A percentile compares a stretch with the other conserved stretches of the same genome.
Conservation (phyloP, 2,888 invertebrate genomes). For the Serripes groenlandicus region DNA sequence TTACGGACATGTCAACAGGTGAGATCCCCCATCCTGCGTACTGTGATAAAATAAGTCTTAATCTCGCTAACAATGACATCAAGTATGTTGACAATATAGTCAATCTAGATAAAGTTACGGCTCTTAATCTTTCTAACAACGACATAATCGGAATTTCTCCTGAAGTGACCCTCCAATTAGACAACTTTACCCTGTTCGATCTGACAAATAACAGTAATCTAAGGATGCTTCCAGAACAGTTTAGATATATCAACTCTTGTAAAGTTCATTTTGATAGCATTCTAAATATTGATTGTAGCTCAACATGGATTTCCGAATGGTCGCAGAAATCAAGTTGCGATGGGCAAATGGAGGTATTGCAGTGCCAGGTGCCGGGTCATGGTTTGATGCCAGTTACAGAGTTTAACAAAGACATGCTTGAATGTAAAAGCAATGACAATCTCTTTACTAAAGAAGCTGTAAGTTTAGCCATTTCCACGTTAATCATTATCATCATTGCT, state of each 20-base stretch:
- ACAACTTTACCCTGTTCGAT: slow-evolving; percentile 37
- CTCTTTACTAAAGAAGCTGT: not conserved
- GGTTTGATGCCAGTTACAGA: slow-evolving; percentile 7
- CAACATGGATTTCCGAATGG: slow-evolving; percentile 43
- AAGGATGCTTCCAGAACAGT: slow-evolving; percentile 21
- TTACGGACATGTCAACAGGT: not conserved
- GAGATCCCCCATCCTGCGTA: slow-evolving; percentile 35
- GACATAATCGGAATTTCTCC: slow-evolving; percentile 11
- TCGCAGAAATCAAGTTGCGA: slow-evolving; percentile 7
- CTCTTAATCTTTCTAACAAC: slow-evolving; percentile 38
- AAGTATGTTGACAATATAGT: slow-evolving; percentile 20
- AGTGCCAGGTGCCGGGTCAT: slow-evolving; percentile 28
- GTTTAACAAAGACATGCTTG: slow-evolving; percentile 6
- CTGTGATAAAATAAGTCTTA: slow-evolving; percentile 28
- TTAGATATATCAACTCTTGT: slow-evolving; percentile 39
- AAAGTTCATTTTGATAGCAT: slow-evolving; percentile 5
- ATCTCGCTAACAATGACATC: slow-evolving; percentile 37
- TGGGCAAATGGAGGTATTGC: slow-evolving; percentile 12
- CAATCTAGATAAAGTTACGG: slow-evolving; percentile 16
- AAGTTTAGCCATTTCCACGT: not conserved
- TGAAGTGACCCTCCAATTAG: slow-evolving; percentile 5
- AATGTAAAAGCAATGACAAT: slow-evolving; percentile 3
- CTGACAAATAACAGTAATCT: slow-evolving; percentile 36
- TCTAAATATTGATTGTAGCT: slow-evolving; percentile 31
- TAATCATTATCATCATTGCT: slow-evolving; percentile 26